Evolutionary conservation across 2,113 vertebrate genomes (phyloP), one percentile per base, ranked within the genome.

Genomic region (Plecotus auritus): DNA sequence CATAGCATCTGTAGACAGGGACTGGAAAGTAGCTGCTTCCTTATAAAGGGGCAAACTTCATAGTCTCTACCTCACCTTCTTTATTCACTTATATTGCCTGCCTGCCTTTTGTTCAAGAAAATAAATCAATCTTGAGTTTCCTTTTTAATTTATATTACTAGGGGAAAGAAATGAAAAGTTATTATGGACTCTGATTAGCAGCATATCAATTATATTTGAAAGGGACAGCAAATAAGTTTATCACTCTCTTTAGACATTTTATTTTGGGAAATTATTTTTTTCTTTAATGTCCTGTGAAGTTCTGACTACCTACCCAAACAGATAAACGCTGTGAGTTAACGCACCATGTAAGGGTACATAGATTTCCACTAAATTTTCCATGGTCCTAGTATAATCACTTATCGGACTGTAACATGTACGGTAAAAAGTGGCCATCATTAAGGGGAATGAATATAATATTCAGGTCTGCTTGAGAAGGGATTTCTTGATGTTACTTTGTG

Each of bases 161-260:
- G 11, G 12, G 20, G 14, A 96, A 95, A 93, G 69, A 96, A 97
- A 90, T 88, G 70, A 87, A 91, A 96, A 81, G n/a, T 87, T 83
- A 88, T 93, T 89, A 80, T 87, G 22, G 35, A 69, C 59, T 88
- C 59, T 80, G 49, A 96, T 92, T 90, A 90, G 23, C 30, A 90
- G 23, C 30, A 5, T 78, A 93, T 95, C 83, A 85, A 81, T 93
- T 96, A 77, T 91, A 86, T 56, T 94, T 96, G 74, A 89, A 95
- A 95, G 70, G 59, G 40, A 91, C 5, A 84, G 40, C 84, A 97
- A 95, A 77, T 84, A 83, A 84, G 37, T 56, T 61, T 78, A 66
- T 83, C 28, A 28, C n/a, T 72, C 67, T 88, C 23, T 83, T 74
- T 54, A 78, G 83, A 91, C 17, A 88, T 93, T 84, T 90, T 76